Evolutionary conservation across 2,113 vertebrate genomes (phyloP).

Genomic region (Phylloscopus trochilus): DNA sequence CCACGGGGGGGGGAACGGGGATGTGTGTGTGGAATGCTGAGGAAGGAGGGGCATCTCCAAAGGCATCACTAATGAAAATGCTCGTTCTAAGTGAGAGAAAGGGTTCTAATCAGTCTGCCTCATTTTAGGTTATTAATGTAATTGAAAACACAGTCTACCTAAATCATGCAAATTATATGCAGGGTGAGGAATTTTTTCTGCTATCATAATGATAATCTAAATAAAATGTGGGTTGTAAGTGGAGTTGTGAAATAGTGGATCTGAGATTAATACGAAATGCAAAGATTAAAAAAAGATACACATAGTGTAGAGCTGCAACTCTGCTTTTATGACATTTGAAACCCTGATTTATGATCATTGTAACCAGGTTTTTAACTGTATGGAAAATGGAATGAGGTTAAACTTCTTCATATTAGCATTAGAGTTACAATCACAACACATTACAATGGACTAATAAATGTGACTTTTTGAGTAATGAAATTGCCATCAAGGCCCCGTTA

Average conservation of each 20-base stretch:
- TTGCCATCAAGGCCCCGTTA: slow-evolving; percentile 64
- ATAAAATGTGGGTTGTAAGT: slow-evolving; percentile 54
- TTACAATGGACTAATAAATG: slow-evolving; percentile 71
- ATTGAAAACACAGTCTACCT: slow-evolving; percentile 56
- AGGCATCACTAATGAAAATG: background rate
- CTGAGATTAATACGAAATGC: slow-evolving; percentile 59
- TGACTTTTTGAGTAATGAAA: slow-evolving; percentile 74
- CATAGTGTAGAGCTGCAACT: background rate
- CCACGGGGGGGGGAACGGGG: background rate
- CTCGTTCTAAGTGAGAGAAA: slow-evolving; percentile 46
- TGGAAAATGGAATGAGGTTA: slow-evolving; percentile 69
- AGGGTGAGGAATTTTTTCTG: slow-evolving; percentile 12
- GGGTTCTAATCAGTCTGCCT: slow-evolving; percentile 48
- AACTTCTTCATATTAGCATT: slow-evolving; percentile 70
- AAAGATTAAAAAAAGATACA: background rate
- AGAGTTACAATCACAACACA: slow-evolving; percentile 69
- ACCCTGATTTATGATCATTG: slow-evolving; percentile 68
- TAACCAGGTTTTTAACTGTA: slow-evolving; percentile 64
- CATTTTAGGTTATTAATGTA: slow-evolving; percentile 63
- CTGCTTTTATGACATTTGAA: slow-evolving; percentile 57
- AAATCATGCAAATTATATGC: slow-evolving; percentile 68
- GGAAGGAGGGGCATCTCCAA: background rate
- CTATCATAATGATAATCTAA: slow-evolving; percentile 62
- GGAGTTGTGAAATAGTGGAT: slow-evolving; percentile 49
- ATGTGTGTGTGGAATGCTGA: background rate